Conservation (phyloP, 2,888 invertebrate genomes). For the Congeria kusceri region DNA sequence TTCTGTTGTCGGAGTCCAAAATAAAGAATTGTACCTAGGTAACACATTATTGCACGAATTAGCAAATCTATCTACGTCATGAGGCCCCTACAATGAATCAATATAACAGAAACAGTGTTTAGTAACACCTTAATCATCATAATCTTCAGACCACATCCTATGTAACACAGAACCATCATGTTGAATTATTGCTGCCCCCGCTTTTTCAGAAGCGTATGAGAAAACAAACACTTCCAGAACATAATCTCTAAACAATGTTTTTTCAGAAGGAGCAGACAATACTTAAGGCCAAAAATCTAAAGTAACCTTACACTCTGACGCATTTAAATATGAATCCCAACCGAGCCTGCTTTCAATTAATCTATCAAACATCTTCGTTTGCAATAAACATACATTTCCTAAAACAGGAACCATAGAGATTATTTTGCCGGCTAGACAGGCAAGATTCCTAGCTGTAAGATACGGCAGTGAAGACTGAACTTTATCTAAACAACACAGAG, state of each 20-base stretch:
- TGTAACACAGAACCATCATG: too few species aligned
- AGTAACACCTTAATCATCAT: constrained; percentile 23
- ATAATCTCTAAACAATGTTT: constrained; percentile 5
- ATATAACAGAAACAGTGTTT: background rate
- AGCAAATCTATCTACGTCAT: constrained; percentile 18
- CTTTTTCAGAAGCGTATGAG: constrained; percentile 8
- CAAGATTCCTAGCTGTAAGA: too few species aligned
- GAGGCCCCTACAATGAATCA: constrained; percentile 17
- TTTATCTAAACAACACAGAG: background rate
- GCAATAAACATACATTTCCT: too few species aligned
- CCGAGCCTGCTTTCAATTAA: too few species aligned
- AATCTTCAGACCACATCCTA: background rate
- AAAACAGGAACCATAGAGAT: too few species aligned
- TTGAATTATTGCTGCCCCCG: constrained; percentile 3
- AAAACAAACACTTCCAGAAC: background rate
- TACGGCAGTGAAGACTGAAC: too few species aligned
- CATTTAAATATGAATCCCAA: too few species aligned
- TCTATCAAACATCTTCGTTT: too few species aligned
- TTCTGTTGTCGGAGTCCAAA: constrained; percentile 7
- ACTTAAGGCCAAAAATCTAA: too few species aligned
- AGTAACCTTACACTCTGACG: too few species aligned
- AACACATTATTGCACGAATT: background rate
- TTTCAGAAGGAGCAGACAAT: background rate
- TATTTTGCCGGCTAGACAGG: too few species aligned
- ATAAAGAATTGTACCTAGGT: constrained; percentile 14